Evolutionary conservation across 2,888 invertebrate genomes (phyloP).

Genomic region (Cephus pulcher): DNA sequence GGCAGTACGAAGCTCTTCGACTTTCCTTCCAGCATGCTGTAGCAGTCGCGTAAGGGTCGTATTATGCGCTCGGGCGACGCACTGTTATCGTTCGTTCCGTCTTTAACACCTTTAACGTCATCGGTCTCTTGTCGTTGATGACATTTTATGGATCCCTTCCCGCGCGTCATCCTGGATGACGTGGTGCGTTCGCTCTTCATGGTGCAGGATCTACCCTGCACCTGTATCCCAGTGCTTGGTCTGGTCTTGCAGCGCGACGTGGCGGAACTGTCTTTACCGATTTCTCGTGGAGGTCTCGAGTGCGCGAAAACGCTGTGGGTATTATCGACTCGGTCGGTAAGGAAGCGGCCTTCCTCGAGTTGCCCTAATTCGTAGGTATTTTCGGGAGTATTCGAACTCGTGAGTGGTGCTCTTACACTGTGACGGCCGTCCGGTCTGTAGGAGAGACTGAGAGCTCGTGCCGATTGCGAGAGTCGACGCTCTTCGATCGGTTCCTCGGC

Average conservation of each 20-base stretch:
- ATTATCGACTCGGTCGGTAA: conserved; percentile 18
- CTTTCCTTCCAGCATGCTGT: conserved; percentile 50
- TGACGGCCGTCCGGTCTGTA: conserved; percentile 46
- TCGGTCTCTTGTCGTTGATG: background rate
- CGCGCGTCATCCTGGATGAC: background rate
- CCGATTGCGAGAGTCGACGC: conserved; percentile 7
- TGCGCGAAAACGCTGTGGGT: conserved; percentile 7
- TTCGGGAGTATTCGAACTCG: conserved; percentile 23
- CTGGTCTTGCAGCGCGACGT: background rate
- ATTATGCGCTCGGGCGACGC: conserved; percentile 37
- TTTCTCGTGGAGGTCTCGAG: background rate
- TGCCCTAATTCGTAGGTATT: background rate
- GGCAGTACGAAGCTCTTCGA: conserved; percentile 57
- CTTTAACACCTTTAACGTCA: background rate
- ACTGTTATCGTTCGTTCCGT: background rate
- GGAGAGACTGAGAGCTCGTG: conserved; percentile 45
- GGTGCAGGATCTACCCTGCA: background rate
- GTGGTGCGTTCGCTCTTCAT: conserved; percentile 13
- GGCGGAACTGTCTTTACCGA: background rate
- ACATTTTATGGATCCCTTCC: background rate
- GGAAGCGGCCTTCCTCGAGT: background rate
- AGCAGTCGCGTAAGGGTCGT: conserved; percentile 36
- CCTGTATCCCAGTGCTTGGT: conserved; percentile 3
- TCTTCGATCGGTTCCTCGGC: conserved; percentile 69
- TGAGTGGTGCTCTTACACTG: conserved; percentile 48